These are phyloP conservation scores for Teleogryllus occipitalis DNA, from an alignment of 1,140 invertebrate species.

Conservation along the genomic window DNA sequence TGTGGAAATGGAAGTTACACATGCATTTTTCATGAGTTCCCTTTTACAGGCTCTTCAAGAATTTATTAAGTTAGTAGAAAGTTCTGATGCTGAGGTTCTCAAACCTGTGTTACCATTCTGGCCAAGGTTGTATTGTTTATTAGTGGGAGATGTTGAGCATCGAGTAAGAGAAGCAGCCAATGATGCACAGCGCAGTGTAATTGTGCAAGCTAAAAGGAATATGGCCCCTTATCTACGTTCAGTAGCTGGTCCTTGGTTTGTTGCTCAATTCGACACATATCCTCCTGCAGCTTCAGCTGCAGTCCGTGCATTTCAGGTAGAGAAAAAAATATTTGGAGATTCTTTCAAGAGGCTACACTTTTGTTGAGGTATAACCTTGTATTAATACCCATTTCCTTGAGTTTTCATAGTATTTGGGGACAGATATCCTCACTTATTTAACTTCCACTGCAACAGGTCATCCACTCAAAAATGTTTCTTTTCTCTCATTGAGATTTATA, in stretches of 20 bases:
- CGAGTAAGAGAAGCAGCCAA: slow-evolving; percentile 67
- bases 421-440: no score
- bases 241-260: slow-evolving; percentile 57
- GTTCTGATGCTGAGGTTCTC: slow-evolving; percentile 48
- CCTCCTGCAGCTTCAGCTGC: slow-evolving; percentile 68
- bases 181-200: slow-evolving; percentile 56
- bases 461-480: no score
- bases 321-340: background rate
- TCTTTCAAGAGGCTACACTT: background rate
- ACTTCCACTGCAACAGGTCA: no score
- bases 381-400: no score
- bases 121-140: slow-evolving; percentile 63
- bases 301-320: slow-evolving; percentile 54
- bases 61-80: slow-evolving; percentile 56
- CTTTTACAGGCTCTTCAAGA: slow-evolving; percentile 63
- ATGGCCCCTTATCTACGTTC: slow-evolving; percentile 70
- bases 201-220: slow-evolving; percentile 56
- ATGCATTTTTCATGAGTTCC: slow-evolving; percentile 21
- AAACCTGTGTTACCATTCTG: slow-evolving; percentile 65
- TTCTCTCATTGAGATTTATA: no score
- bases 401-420: no score
- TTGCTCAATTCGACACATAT: slow-evolving; percentile 72
- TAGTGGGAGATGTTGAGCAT: slow-evolving; percentile 67
- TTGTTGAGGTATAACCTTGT: no score
- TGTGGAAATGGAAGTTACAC: slow-evolving; percentile 1